A percentile compares a stretch with the other conserved stretches of the same genome.
These are phyloP conservation scores for Danio aesculapii DNA, from an alignment of 2,797 vertebrate genomes.

Conservation along the genomic window DNA sequence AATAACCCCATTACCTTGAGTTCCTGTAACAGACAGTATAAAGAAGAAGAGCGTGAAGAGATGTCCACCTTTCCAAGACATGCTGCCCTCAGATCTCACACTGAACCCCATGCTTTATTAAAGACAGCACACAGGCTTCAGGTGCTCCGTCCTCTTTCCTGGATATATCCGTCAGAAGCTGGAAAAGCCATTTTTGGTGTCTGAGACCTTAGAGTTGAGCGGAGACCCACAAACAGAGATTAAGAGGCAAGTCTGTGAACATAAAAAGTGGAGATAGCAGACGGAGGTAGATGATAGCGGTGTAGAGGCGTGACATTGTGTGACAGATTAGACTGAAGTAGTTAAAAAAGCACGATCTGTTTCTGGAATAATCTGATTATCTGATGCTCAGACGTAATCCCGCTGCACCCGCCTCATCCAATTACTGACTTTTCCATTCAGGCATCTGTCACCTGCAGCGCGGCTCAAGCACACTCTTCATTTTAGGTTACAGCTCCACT, in stretches of 20 bases:
- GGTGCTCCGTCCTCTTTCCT: slow-evolving; percentile 36
- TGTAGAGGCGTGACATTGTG: slow-evolving; percentile 18
- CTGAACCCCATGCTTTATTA: slow-evolving; percentile 19
- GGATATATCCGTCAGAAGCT: slow-evolving; percentile 28
- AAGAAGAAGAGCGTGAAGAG: slow-evolving; percentile 77
- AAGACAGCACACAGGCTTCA: slow-evolving; percentile 42
- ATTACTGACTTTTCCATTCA: slow-evolving; percentile 87
- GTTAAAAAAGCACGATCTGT: slow-evolving; percentile 80
- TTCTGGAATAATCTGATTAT: slow-evolving; percentile 94
- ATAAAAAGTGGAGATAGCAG: background rate
- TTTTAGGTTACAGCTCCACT: too few relatives aligned
- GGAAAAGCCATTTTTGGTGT: slow-evolving; percentile 9
- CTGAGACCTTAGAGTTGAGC: background rate
- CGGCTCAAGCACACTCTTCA: slow-evolving; percentile 14
- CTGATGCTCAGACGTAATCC: slow-evolving; percentile 93
- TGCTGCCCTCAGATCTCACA: slow-evolving; percentile 64
- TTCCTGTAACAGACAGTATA: slow-evolving; percentile 77
- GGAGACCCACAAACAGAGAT: background rate
- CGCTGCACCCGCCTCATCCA: slow-evolving; percentile 87
- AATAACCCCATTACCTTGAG: slow-evolving; percentile 81
- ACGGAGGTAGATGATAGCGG: background rate
- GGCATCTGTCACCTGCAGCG: slow-evolving; percentile 81
- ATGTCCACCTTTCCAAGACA: slow-evolving; percentile 80
- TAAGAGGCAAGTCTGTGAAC: background rate
- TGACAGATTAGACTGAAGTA: slow-evolving; percentile 72